Evolutionary conservation across 2,888 invertebrate species (phyloP).

Genomic region (Ophioninae sp.): DNA sequence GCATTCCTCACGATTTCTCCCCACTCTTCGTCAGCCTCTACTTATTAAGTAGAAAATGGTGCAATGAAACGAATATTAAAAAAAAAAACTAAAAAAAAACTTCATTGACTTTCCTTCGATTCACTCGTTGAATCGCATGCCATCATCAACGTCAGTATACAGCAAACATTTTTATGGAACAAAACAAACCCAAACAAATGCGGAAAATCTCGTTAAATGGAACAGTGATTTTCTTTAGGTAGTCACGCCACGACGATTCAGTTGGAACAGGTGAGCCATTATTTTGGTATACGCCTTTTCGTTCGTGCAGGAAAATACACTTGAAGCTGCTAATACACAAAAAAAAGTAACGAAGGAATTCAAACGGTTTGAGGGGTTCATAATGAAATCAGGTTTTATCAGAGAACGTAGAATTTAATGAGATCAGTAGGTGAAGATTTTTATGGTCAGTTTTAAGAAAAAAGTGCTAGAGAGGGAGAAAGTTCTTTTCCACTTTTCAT

Average conservation of each 20-base stretch:
- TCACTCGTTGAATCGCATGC: constrained; percentile 27
- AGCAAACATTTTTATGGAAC: too few species aligned
- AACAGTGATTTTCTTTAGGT: constrained; percentile 16
- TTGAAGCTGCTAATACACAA: not conserved
- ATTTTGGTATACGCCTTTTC: constrained; percentile 2
- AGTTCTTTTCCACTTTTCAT: too few species aligned
- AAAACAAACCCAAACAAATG: not conserved
- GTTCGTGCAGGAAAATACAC: constrained; percentile 1
- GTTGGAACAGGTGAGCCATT: constrained; percentile 38
- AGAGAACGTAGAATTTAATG: constrained; percentile 9
- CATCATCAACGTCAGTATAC: constrained; percentile 11
- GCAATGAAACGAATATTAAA: too few species aligned
- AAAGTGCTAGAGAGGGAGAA: constrained; percentile 4
- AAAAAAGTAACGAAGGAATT: constrained; percentile 39
- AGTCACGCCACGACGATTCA: not conserved
- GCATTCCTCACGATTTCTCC: constrained; percentile 22
- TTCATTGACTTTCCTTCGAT: constrained; percentile 30
- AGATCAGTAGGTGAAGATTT: constrained; percentile 31
- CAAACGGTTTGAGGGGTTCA: constrained; percentile 17
- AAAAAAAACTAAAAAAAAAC: constrained; percentile 27
- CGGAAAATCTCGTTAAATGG: constrained; percentile 10
- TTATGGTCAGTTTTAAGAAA: constrained; percentile 13
- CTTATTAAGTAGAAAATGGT: constrained; percentile 22
- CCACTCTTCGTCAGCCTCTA: not conserved
- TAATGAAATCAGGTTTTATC: constrained; percentile 16